Conservation (phyloP, 2,888 invertebrate species). For the Choristoneura rosaceana region DNA sequence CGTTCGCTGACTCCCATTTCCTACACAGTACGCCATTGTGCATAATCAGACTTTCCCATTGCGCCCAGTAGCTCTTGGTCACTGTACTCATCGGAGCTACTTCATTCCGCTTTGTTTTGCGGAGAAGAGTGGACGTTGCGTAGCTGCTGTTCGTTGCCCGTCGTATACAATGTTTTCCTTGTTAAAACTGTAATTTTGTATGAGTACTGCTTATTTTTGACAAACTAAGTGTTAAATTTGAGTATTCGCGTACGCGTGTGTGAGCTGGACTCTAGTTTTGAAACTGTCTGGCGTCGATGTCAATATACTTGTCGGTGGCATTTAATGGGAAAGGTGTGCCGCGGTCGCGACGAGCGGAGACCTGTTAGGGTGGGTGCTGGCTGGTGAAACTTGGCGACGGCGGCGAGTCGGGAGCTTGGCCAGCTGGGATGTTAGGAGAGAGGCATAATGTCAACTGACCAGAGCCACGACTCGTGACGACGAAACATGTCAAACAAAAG, state of each 20-base stretch:
- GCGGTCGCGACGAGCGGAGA: constrained; percentile 79
- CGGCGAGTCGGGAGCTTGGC: constrained; percentile 42
- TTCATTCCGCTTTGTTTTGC: constrained; percentile 85
- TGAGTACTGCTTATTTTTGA: constrained; percentile 64
- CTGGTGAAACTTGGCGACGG: constrained; percentile 50
- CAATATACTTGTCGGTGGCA: constrained; percentile 84
- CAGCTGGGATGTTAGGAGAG: constrained; percentile 57
- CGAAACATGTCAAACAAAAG: constrained; percentile 19
- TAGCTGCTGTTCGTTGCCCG: constrained; percentile 54
- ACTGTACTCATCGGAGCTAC: no score
- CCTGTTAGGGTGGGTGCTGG: constrained; percentile 76
- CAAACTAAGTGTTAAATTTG: constrained; percentile 65
- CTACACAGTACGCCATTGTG: no score
- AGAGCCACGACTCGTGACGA: constrained; percentile 3
- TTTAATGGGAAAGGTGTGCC: constrained; percentile 85
- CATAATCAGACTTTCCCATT: no score
- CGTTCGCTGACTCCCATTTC: no score
- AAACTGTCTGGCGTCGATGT: constrained; percentile 64
- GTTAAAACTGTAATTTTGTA: constrained; percentile 67
- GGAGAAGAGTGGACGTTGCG: constrained; percentile 78
- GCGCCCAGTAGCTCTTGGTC: no score
- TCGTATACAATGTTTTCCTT: constrained; percentile 80
- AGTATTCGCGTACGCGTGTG: constrained; percentile 66
- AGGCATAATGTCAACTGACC: constrained; percentile 15
- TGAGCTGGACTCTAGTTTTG: constrained; percentile 65